Evolutionary conservation across 2,797 vertebrate species (phyloP).

Genomic region (Lagorchestes hirsutus): DNA sequence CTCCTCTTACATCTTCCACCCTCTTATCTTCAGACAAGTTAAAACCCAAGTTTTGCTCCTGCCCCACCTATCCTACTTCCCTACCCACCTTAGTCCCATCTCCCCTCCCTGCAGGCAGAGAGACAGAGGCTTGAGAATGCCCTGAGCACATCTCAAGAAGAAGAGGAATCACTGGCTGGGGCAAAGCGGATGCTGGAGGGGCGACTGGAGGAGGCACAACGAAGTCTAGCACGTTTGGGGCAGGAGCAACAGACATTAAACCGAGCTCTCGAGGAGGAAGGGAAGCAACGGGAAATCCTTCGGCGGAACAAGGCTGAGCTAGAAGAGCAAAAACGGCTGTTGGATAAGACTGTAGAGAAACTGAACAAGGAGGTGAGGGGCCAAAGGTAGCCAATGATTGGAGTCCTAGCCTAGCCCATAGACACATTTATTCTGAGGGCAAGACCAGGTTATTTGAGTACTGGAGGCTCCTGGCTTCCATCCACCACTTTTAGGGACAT

Average conservation of each 20-base stretch:
- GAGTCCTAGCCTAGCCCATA: not conserved
- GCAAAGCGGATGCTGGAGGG: slow-evolving; percentile 89
- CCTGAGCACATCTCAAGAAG: slow-evolving; percentile 81
- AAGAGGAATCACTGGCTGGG: slow-evolving; percentile 89
- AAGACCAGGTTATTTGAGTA: not conserved
- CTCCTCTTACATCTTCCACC: not conserved
- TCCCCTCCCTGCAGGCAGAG: slow-evolving; percentile 70
- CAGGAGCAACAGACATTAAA: slow-evolving; percentile 92
- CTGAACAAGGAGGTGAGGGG: slow-evolving; percentile 92
- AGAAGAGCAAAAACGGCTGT: slow-evolving; percentile 94
- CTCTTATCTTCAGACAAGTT: not conserved
- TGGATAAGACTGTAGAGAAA: slow-evolving; percentile 92
- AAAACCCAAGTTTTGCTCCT: not conserved
- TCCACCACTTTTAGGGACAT: not conserved
- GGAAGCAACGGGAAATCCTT: slow-evolving; percentile 91
- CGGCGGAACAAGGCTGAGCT: slow-evolving; percentile 90
- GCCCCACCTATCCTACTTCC: not conserved
- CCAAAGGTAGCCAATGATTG: accelerated
- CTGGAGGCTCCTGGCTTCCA: not conserved
- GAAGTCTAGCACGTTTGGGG: slow-evolving; percentile 84
- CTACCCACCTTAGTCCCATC: not conserved
- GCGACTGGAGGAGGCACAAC: slow-evolving; percentile 91
- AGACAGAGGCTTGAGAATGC: slow-evolving; percentile 89
- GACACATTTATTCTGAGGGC: not conserved
- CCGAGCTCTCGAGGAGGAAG: slow-evolving; percentile 89